A percentile compares a stretch with the other conserved stretches of the same genome.
Conservation (phyloP, 1,140 invertebrate genomes). For the Eulimnadia texana region DNA sequence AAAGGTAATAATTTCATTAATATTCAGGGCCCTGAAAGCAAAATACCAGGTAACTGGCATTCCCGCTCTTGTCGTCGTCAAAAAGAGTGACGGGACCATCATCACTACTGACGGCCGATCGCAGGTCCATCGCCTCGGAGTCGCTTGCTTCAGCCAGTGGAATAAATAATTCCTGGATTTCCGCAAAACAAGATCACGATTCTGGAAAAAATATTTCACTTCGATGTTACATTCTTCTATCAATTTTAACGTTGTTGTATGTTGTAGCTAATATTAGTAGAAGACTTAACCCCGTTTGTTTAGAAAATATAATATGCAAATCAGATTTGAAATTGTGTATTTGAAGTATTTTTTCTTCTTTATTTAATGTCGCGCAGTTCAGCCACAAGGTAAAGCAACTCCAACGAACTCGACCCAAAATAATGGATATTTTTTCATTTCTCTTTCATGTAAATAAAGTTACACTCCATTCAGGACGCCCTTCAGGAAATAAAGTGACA, state of each 20-base stretch:
- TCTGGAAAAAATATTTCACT: too few relatives aligned
- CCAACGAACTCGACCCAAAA: too few relatives aligned
- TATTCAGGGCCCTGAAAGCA: constrained; percentile 18
- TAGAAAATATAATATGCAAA: background rate
- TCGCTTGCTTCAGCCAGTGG: constrained; percentile 20
- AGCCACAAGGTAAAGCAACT: background rate
- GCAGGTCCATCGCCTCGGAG: constrained; percentile 23
- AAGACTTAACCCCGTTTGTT: too few relatives aligned
- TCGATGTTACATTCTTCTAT: too few relatives aligned
- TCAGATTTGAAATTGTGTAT: background rate
- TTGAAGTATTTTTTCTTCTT: background rate
- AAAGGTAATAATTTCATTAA: background rate
- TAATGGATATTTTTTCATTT: too few relatives aligned
- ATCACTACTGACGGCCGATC: constrained; percentile 31
- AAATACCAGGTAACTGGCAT: constrained; percentile 30
- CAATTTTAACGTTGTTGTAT: too few relatives aligned
- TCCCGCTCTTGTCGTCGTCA: constrained; percentile 34
- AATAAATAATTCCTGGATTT: constrained; percentile 6
- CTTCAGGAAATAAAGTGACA: too few relatives aligned
- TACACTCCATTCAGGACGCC: background rate
- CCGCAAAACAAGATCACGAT: background rate
- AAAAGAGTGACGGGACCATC: constrained; percentile 28
- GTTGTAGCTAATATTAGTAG: too few relatives aligned
- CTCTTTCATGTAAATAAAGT: too few relatives aligned
- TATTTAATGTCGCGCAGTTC: background rate